Base-by-base conservation (phyloP, 2,888 invertebrate species). In the Pristionchus maxplancki region DNA sequence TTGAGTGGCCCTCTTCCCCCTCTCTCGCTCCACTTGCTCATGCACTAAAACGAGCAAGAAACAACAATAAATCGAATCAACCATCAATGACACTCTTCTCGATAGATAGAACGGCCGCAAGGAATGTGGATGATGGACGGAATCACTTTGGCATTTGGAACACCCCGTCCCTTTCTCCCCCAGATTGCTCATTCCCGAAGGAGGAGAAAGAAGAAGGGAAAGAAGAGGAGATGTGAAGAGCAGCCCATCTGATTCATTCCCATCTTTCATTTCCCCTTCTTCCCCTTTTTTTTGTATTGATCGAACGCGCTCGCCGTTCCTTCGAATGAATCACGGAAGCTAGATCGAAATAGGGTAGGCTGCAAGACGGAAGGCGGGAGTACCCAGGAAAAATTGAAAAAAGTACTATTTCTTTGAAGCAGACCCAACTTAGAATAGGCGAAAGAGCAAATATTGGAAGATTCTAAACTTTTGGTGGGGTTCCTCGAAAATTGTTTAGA, bases 61-160 rank as follows among this genome's bases (percentile, higher is more conserved):
- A 37, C 5, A 31, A 31, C 71, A 40, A 37, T 24, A 74, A 74
- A 74, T 31, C 2, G 20, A 31, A 20, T 67, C 34, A 34, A 67
- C 28, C 64, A 67, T 31, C 20, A 67, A 67, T 37, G 40, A 74
- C 31, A 74, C n/a, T 24, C 24, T 9, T 13, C 31, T n/a, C 64
- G 9, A 58, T 20, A 4, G 64, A 64, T 64, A 15, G 64, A 74
- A 40, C 37, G 34, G 34, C 34, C 64, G 31, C 64, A 28, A 64
- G 71, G 71, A 74, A 74, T 74, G 71, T 40, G 13, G 31, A 34
- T 13, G 37, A 74, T 37, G 40, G 40, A 74, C 71, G 24, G 37
- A 78, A 78, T 78, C 78, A 78, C n/a, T 44, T 24, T 28, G 78
- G 44, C 78, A 78, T 78, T 78, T 78, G 34, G 44, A 48, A 78